A percentile compares a stretch with the other conserved stretches of the same genome.
Conservation (phyloP, 2,113 vertebrate species). For the Merops nubicus region DNA sequence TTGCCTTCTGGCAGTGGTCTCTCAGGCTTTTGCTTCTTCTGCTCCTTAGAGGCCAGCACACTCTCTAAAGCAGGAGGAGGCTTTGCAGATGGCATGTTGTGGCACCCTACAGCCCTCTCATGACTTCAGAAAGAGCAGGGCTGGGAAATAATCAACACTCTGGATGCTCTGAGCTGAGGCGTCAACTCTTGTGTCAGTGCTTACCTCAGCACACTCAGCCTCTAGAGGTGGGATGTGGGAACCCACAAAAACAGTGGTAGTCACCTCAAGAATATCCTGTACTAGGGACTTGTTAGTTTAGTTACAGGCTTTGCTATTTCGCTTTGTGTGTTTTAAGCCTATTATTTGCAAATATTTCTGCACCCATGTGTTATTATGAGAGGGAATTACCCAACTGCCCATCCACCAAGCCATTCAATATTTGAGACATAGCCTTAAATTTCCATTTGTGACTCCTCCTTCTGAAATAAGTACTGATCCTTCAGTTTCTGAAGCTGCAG, state of each 20-base stretch:
- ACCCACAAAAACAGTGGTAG: not conserved
- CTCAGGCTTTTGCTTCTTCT: not conserved
- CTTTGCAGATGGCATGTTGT: fast-evolving
- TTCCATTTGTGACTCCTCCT: not conserved
- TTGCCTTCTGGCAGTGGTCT: not conserved
- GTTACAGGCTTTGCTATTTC: not conserved
- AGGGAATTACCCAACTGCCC: not conserved
- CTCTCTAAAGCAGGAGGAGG: not conserved
- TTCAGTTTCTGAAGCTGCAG: not conserved
- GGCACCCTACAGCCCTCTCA: not conserved
- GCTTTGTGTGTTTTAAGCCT: not conserved
- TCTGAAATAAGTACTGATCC: not conserved
- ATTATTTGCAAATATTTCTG: not conserved
- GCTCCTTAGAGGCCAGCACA: not conserved
- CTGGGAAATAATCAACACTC: not conserved
- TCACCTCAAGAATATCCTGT: not conserved
- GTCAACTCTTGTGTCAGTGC: not conserved
- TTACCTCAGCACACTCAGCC: not conserved
- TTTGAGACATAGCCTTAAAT: not conserved
- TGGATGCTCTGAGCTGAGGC: not conserved
- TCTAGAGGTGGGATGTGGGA: not conserved
- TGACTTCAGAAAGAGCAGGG: not conserved
- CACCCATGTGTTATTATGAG: not conserved
- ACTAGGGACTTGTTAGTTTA: not conserved
- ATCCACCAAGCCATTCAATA: not conserved